phyloP scores from a whole-genome alignment of 2,113 vertebrate species.

The Engraulis encrasicolus region DNA sequence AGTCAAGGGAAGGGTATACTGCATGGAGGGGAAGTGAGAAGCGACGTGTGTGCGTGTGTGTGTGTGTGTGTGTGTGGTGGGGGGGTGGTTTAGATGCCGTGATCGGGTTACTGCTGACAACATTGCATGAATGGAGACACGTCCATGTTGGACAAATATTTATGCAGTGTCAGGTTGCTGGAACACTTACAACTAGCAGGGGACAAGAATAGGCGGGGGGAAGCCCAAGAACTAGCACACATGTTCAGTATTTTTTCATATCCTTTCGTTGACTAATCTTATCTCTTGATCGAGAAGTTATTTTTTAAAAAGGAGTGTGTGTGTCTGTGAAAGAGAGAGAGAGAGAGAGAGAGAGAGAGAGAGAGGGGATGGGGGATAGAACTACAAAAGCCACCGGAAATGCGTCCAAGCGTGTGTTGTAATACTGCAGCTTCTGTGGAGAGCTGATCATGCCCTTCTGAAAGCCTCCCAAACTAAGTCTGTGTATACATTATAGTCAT shows the following conservation, averaged over 20 bases:
- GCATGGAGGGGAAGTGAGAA: not conserved
- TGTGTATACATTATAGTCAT: conserved; percentile 11
- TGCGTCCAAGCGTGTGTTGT: not conserved
- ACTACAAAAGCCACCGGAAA: conserved; percentile 61
- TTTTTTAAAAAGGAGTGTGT: not conserved
- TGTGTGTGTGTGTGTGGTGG: not conserved
- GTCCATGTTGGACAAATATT: conserved; percentile 79
- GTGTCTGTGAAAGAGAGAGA: conserved; percentile 43
- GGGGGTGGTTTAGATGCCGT: too few species aligned
- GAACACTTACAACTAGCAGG: conserved; percentile 67
- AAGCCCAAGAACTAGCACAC: conserved; percentile 75
- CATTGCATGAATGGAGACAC: conserved; percentile 69
- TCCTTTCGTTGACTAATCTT: not conserved
- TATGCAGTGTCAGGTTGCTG: conserved; percentile 74
- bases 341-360: conserved; percentile 30
- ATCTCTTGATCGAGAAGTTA: not conserved
- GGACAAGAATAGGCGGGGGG: conserved; percentile 73
- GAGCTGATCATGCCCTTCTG: not conserved
- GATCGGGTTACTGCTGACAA: conserved; percentile 56
- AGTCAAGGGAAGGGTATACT: conserved; percentile 6
- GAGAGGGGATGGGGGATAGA: conserved; percentile 27
- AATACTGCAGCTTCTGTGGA: not conserved
- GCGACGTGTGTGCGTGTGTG: too few species aligned
- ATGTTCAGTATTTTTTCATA: conserved; percentile 59
- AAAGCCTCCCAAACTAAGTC: not conserved